Conservation (phyloP, 2,888 invertebrate genomes). For the Coleophora flavipennella region DNA sequence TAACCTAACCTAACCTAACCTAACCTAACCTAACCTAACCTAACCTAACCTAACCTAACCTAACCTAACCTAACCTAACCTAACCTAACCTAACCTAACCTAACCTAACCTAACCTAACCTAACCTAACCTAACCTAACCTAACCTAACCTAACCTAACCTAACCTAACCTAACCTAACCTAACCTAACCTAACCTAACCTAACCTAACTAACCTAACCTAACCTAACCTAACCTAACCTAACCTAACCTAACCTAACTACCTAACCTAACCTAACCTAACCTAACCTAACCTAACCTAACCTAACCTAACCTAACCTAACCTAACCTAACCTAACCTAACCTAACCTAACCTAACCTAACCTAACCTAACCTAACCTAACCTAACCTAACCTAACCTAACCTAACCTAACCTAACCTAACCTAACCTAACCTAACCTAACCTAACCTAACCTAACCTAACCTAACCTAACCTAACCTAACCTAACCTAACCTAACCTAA, state of each 20-base stretch:
- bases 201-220: slow-evolving; percentile 11
- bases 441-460: slow-evolving; percentile 11
- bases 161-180: slow-evolving; percentile 11
- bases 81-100: slow-evolving; percentile 12
- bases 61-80: slow-evolving; percentile 12
- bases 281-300: slow-evolving; percentile 14
- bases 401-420: slow-evolving; percentile 12
- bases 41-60: slow-evolving; percentile 14
- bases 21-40: slow-evolving; percentile 14
- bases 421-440: slow-evolving; percentile 12
- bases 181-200: slow-evolving; percentile 10
- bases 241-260: slow-evolving; percentile 16
- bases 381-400: slow-evolving; percentile 11
- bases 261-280: slow-evolving; percentile 10
- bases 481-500: slow-evolving; percentile 10
- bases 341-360: slow-evolving; percentile 9
- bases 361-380: slow-evolving; percentile 11
- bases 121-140: slow-evolving; percentile 11
- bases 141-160: slow-evolving; percentile 18
- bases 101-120: slow-evolving; percentile 11
- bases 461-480: slow-evolving; percentile 9
- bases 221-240: slow-evolving; percentile 8
- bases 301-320: slow-evolving; percentile 14
- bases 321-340: slow-evolving; percentile 12
- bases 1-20: slow-evolving; percentile 13